Base-by-base conservation (phyloP, 2,888 invertebrate species). In the Agrochola litura region DNA sequence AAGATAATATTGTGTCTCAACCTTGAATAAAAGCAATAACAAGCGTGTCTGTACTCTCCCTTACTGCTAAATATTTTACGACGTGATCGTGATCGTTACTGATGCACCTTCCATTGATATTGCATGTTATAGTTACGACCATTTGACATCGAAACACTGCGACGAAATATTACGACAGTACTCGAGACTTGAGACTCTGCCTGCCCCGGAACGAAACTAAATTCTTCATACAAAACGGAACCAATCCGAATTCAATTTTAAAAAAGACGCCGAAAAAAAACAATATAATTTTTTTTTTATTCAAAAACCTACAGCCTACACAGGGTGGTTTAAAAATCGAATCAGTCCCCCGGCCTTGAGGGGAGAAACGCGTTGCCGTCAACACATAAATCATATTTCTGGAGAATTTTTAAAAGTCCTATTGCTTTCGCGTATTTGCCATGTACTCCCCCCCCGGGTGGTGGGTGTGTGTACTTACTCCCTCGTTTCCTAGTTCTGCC, bases 401-500 rank as follows among this genome's bases (percentile, higher is more conserved):
- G 95, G 96, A 96, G 96, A 96, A 96, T 96, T 96, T 96, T 96
- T 96, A 96, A 96, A 96, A 96, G 96, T 96, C 96, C 96, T 96
- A 96, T 96, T 96, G 96, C 96, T 96, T 96, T 96, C 96, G 96
- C 96, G 96, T 96, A 96, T 96, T 96, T 96, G 96, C 96, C 95
- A 96, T 96, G 96, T 96, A 96, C 96, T 95, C 96, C 96, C 96
- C 95, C 92, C 85, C 49, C 72, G 89, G 92, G 89, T 87, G 89
- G 93, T 92, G 90, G 93, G 90, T 91, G 96, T 96, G 96, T 96
- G 96, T 96, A 96, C 96, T 96, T 96, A 96, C 96, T 92, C 96
- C 96, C 96, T 94, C 95, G 96, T 95, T 96, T 96, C 96, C 96
- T 96, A 96, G 96, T 96, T 96, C 95, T 94, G 93, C 86, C 89